These are phyloP conservation scores for Labia minor DNA, from an alignment of 2,888 invertebrate species.

Conservation along the genomic window DNA sequence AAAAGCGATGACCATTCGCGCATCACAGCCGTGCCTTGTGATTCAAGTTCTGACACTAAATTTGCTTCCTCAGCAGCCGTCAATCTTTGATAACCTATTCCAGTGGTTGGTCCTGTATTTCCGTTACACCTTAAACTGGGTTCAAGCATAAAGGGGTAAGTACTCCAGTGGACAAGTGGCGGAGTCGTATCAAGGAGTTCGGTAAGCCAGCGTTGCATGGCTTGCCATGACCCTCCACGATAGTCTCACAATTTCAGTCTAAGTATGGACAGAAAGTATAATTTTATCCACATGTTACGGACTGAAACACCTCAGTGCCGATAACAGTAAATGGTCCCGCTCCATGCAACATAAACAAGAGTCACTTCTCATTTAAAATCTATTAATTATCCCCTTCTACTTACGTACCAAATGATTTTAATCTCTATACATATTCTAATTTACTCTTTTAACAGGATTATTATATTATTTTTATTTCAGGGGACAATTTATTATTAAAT, in stretches of 20 bases:
- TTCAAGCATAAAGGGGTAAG: not conserved
- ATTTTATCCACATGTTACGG: not conserved
- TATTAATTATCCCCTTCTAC: conserved; percentile 38
- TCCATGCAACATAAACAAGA: not conserved
- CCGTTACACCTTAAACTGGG: not conserved
- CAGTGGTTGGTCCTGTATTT: conserved; percentile 14
- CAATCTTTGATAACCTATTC: conserved; percentile 17
- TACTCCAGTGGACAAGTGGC: not conserved
- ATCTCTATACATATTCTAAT: no score
- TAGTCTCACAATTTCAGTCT: no score
- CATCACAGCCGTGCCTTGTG: conserved; percentile 42
- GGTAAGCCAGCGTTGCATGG: not conserved
- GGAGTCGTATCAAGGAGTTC: not conserved
- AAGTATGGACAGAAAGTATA: no score
- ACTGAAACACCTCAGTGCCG: conserved; percentile 3
- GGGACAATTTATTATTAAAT: no score
- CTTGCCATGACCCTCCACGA: not conserved
- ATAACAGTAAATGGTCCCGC: not conserved
- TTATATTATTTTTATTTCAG: no score
- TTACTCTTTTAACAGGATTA: no score
- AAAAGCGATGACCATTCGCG: conserved; percentile 46
- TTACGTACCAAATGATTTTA: no score
- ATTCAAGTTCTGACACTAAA: conserved; percentile 40
- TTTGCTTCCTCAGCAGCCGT: conserved; percentile 39
- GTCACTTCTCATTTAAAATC: not conserved